Percentiles rank a stretch among this genome's conserved stretches.
These are phyloP conservation scores for Athripsodes cinereus DNA, from an alignment of 2,888 invertebrate species.

Conservation along the genomic window DNA sequence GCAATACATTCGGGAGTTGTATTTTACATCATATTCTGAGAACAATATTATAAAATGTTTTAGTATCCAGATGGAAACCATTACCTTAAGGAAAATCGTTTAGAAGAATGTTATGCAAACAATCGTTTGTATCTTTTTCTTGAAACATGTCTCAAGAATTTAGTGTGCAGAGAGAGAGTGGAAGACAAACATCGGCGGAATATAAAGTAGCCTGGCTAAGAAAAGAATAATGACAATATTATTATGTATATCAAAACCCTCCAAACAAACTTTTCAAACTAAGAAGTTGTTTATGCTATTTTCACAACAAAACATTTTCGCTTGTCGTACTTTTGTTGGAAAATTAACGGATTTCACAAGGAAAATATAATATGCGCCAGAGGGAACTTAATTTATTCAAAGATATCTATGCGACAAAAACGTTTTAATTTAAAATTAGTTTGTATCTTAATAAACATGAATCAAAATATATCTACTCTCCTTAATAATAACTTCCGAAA, in stretches of 20 bases:
- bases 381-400: too few species aligned
- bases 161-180: neutral
- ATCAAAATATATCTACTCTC: too few species aligned
- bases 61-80: neutral
- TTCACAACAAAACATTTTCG: neutral
- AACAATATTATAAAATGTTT: too few species aligned
- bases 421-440: too few species aligned
- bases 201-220: neutral
- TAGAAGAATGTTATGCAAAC: neutral
- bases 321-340: too few species aligned
- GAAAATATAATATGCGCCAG: too few species aligned
- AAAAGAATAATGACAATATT: neutral
- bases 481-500: too few species aligned
- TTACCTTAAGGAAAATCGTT: neutral
- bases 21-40: too few species aligned
- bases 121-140: neutral
- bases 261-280: neutral
- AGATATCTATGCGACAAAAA: too few species aligned
- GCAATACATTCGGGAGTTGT: too few species aligned
- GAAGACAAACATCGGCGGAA: neutral
- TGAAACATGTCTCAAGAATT: neutral
- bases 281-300: neutral
- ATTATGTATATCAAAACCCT: neutral
- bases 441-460: too few species aligned
- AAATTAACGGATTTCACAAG: too few species aligned